Base-by-base conservation (phyloP, 2,113 vertebrate genomes). In the Prunella himalayana region DNA sequence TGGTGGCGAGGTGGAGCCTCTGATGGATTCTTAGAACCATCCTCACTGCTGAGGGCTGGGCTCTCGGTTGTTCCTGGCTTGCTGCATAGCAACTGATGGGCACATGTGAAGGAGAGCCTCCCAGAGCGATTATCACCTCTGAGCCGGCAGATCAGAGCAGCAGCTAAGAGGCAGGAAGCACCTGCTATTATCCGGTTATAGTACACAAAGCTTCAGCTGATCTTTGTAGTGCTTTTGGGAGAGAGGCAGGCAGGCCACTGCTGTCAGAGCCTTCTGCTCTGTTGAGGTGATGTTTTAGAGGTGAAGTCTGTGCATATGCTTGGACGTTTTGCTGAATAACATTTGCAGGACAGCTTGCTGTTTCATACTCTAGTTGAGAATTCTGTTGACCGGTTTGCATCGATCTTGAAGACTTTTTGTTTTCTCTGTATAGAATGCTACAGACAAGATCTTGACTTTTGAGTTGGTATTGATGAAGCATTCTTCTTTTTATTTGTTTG, bases 101-200 rank as follows among this genome's bases (percentile, higher is more conserved):
- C 45, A 60, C 37, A 8, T 33, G 15, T 65, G 57, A 80, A 80
- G 82, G 66, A 49, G 66, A 60, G 66, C 56, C 31, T 88, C 35
- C n/a, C 2, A 0, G 65, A 35, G 91, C 0, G 61, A 89, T 92
- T 85, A 80, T 89, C 81, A 53, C 86, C 66, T 57, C 78, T 88
- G 86, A 95, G 92, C 78, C 60, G 69, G 54, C 73, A 76, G 81
- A 90, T 82, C 75, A 72, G 59, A 95, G 69, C 28, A 87, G 69
- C 57, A 82, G 27, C 30, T 33, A 22, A 76, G 88, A 66, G 66
- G 56, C 69, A 56, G 81, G 44, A 86, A 71, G 56, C 65, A 57
- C 53, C 44, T 45, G 0, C 57, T 64, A 2, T 87, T 78, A 91
- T 57, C 84, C 11, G 2, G 63, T 91, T 92, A 80, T 19, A 77